Conservation (phyloP, 1,140 invertebrate species). For the Littorina saxatilis region DNA sequence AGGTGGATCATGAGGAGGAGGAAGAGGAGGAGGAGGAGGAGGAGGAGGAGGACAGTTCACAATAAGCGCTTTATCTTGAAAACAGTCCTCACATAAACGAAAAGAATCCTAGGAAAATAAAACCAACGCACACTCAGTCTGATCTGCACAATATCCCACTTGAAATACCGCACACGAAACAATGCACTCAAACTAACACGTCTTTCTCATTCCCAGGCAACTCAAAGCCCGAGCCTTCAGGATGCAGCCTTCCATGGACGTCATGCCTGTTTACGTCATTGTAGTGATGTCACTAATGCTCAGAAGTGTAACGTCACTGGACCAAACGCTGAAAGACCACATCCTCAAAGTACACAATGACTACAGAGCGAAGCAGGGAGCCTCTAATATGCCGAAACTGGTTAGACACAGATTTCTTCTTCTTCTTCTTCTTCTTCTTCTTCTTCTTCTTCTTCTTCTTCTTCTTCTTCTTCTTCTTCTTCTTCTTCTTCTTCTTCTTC, state of each 20-base stretch:
- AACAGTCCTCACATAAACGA: no score
- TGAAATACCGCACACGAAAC: no score
- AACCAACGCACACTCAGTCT: no score
- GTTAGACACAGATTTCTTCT: slow-evolving; percentile 35
- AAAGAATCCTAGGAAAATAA: no score
- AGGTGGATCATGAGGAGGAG: no score
- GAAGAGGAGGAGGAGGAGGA: no score
- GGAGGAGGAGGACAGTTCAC: no score
- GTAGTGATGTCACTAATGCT: background rate
- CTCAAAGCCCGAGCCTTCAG: background rate
- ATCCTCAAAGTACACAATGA: slow-evolving; percentile 32
- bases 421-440: slow-evolving; percentile 10
- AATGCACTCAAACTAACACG: no score
- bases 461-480: slow-evolving; percentile 3
- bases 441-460: slow-evolving; percentile 16
- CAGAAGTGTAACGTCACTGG: background rate
- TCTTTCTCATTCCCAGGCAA: no score
- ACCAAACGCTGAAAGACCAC: slow-evolving; percentile 1
- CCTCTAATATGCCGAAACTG: slow-evolving; percentile 45
- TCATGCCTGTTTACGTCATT: background rate
- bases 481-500: slow-evolving; percentile 7
- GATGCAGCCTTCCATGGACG: background rate
- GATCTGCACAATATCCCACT: no score
- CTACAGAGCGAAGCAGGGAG: slow-evolving; percentile 9
- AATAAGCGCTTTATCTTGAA: no score